A percentile compares a stretch with the other conserved stretches of the same genome.
Evolutionary conservation across 2,888 invertebrate genomes (phyloP).

Genomic region (Torymus auratus): DNA sequence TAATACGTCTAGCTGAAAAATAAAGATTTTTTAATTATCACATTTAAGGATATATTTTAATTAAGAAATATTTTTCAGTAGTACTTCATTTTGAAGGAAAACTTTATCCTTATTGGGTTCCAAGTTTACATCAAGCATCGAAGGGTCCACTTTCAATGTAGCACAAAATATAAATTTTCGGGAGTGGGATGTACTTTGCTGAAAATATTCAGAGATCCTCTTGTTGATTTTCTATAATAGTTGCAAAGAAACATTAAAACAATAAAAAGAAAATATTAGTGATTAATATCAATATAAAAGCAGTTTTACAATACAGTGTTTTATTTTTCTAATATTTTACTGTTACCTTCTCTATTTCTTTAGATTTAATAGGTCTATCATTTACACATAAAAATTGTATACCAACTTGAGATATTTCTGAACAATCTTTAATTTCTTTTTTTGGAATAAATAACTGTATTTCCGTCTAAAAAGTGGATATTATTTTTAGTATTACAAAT

Average conservation of each 20-base stretch:
- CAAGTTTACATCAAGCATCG: conserved; percentile 79
- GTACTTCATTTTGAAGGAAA: conserved; percentile 78
- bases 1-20: conserved; percentile 65
- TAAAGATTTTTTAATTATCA: conserved; percentile 36
- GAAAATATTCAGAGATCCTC: conserved; percentile 72
- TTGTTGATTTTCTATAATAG: conserved; percentile 76
- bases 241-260: not conserved
- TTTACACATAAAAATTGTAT: conserved; percentile 78
- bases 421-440: conserved; percentile 64
- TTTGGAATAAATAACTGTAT: conserved; percentile 71
- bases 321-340: no score
- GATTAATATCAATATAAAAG: no score
- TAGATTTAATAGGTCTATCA: conserved; percentile 78
- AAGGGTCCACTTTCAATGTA: conserved; percentile 75
- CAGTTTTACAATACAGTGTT: no score
- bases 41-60: conserved; percentile 17
- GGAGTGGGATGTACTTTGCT: conserved; percentile 69
- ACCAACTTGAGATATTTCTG: conserved; percentile 63
- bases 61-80: conserved; percentile 42
- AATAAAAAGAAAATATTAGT: not conserved
- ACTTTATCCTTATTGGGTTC: conserved; percentile 81
- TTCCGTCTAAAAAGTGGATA: conserved; percentile 58
- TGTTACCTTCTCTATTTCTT: conserved; percentile 79
- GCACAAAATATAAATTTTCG: conserved; percentile 78
- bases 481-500: conserved; percentile 8